These are phyloP conservation scores for Grallaria varia DNA, from an alignment of 2,113 vertebrate species.

Conservation along the genomic window DNA sequence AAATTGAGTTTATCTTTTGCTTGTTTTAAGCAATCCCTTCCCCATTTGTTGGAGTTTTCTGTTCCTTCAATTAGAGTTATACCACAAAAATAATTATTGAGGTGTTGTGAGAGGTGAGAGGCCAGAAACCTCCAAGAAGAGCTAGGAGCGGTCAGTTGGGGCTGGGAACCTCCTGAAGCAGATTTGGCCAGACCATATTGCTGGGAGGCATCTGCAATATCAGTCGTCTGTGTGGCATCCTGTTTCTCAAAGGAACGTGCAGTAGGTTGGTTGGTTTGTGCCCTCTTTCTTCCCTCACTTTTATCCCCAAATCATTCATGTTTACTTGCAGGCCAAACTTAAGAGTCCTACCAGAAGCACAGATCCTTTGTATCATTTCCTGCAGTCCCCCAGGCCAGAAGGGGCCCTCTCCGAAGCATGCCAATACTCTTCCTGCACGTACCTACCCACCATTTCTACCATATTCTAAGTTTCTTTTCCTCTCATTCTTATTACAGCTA, in stretches of 20 bases:
- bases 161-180: neutral
- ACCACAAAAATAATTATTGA: neutral
- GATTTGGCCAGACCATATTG: neutral
- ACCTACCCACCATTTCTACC: neutral
- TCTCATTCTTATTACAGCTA: neutral
- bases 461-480: neutral
- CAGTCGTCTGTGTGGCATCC: accelerated
- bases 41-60: neutral
- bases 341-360: neutral
- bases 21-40: neutral
- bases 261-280: neutral
- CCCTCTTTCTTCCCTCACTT: neutral
- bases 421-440: neutral
- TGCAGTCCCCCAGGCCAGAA: neutral
- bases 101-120: neutral
- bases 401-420: neutral
- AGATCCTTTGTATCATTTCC: neutral
- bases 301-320: neutral
- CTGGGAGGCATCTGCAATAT: neutral
- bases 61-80: neutral
- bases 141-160: neutral
- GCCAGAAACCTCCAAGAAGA: neutral
- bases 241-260: neutral
- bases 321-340: neutral
- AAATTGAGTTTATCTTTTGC: neutral